Evolutionary conservation across 2,888 invertebrate species (phyloP).

Genomic region (Drosophila nr. perissopoda): DNA sequence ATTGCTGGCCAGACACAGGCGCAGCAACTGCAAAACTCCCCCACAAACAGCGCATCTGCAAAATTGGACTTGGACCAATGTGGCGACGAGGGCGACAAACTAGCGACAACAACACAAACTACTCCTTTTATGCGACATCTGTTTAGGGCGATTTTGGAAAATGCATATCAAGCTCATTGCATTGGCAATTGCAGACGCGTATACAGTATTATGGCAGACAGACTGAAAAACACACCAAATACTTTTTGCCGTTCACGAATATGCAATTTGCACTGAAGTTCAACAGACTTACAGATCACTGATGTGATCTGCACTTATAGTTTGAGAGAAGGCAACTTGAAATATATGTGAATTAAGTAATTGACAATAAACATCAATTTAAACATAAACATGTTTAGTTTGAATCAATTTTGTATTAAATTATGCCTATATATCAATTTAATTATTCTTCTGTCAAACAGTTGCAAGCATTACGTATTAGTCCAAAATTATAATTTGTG

Average conservation of each 20-base stretch:
- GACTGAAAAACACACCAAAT: conserved; percentile 54
- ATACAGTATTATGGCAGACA: conserved; percentile 39
- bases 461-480: background rate
- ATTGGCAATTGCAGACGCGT: conserved; percentile 70
- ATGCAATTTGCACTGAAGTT: conserved; percentile 61
- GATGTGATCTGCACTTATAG: conserved; percentile 53
- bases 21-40: conserved; percentile 47
- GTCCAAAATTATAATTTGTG: background rate
- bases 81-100: conserved; percentile 57
- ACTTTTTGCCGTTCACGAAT: conserved; percentile 53
- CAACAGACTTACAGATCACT: conserved; percentile 72
- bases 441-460: background rate
- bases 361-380: background rate
- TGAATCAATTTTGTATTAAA: background rate
- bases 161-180: conserved; percentile 78
- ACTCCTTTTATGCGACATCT: conserved; percentile 63
- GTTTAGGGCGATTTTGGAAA: conserved; percentile 69
- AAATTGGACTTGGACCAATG: conserved; percentile 58
- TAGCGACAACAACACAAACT: conserved; percentile 36
- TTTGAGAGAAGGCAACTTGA: background rate
- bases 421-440: background rate
- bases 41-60: conserved; percentile 50
- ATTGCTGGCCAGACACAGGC: conserved; percentile 53
- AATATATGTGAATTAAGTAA: background rate
- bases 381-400: background rate